phyloP scores from a whole-genome alignment of 2,113 vertebrate genomes.

The Pelecanoides urinatrix region DNA sequence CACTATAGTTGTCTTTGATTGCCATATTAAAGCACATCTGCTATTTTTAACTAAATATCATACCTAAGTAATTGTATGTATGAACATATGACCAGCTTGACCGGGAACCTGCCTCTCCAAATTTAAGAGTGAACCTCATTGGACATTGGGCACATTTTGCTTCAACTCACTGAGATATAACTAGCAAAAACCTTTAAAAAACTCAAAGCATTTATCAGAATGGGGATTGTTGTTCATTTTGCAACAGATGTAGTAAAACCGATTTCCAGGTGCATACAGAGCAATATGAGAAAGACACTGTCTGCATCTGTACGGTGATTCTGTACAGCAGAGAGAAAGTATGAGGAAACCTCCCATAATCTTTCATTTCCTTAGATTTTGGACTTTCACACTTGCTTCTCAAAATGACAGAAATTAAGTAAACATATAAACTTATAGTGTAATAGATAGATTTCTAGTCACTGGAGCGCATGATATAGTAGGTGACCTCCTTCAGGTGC shows the following conservation, averaged over 20 bases:
- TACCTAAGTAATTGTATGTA: neutral
- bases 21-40: neutral
- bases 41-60: neutral
- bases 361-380: neutral
- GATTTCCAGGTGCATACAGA: no score
- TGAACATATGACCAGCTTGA: neutral
- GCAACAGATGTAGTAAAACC: neutral
- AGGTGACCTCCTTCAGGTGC: neutral
- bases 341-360: neutral
- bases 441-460: neutral
- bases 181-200: neutral
- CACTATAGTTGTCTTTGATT: neutral
- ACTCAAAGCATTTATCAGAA: neutral
- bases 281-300: neutral
- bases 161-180: neutral
- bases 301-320: neutral
- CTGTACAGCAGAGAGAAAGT: neutral
- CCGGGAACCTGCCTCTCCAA: neutral
- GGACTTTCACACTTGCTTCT: neutral
- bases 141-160: rapidly evolving
- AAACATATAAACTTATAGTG: neutral
- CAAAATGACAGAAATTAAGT: neutral
- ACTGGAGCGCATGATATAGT: rapidly evolving
- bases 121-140: rapidly evolving
- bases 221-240: neutral